Conservation (phyloP, 2,888 invertebrate species). For the Xylocampa areola region DNA sequence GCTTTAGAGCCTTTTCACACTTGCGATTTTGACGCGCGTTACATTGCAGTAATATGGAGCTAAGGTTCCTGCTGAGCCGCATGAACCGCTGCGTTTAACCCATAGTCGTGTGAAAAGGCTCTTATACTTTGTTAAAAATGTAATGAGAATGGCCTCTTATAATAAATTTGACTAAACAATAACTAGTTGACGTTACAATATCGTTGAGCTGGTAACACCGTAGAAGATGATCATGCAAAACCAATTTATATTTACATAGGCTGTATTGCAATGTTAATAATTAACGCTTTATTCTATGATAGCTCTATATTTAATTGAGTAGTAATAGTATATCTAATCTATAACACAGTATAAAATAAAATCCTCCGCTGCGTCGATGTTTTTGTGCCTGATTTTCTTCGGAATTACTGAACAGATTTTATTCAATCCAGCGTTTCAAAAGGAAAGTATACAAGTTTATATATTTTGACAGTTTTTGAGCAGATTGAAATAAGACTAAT, state of each 20-base stretch:
- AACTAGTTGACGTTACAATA: constrained; percentile 77
- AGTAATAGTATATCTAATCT: not conserved
- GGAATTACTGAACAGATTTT: too few relatives aligned
- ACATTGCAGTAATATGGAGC: not conserved
- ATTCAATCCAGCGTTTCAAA: too few relatives aligned
- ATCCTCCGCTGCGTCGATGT: too few relatives aligned
- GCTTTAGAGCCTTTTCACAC: constrained; percentile 29
- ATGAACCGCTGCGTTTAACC: constrained; percentile 10
- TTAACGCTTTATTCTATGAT: constrained; percentile 60
- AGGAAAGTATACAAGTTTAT: too few relatives aligned
- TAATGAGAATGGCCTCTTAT: constrained; percentile 72
- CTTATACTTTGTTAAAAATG: constrained; percentile 47
- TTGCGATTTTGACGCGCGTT: not conserved
- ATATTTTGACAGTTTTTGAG: too few relatives aligned
- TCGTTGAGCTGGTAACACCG: constrained; percentile 86
- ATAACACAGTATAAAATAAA: too few relatives aligned
- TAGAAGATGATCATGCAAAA: constrained; percentile 83
- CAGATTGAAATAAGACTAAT: too few relatives aligned
- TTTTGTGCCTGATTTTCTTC: too few relatives aligned
- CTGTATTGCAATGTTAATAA: constrained; percentile 65
- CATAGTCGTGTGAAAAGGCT: constrained; percentile 31
- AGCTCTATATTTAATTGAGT: constrained; percentile 55
- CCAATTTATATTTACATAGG: constrained; percentile 80
- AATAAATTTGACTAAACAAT: constrained; percentile 75
- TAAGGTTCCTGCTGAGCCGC: too few relatives aligned